Conservation (phyloP, 2,888 invertebrate genomes). For the Oscheius sp. region DNA sequence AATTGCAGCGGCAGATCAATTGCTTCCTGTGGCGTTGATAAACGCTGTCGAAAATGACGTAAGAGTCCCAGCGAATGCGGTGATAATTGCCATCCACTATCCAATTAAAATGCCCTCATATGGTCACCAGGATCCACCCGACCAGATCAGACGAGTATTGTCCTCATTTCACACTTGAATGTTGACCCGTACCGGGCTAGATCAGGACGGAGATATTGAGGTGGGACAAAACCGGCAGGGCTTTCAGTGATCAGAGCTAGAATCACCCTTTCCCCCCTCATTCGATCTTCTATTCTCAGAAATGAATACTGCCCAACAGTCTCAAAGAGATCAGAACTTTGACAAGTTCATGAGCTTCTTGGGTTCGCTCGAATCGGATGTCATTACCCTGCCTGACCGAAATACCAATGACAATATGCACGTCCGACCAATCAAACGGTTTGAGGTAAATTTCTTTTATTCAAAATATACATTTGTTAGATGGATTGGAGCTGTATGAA, state of each 20-base stretch:
- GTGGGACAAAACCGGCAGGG: background rate
- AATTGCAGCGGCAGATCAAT: too few relatives aligned
- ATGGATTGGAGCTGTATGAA: slow-evolving; percentile 29
- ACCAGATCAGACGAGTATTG: too few relatives aligned
- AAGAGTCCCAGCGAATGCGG: too few relatives aligned
- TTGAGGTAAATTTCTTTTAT: background rate
- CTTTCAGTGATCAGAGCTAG: background rate
- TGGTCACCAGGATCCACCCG: too few relatives aligned
- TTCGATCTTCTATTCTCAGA: background rate
- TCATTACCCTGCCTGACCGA: background rate
- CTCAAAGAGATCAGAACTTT: background rate
- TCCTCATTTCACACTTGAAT: too few relatives aligned
- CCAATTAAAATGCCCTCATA: too few relatives aligned
- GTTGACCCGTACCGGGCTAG: background rate
- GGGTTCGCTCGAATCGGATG: slow-evolving; percentile 15
- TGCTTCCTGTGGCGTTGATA: too few relatives aligned
- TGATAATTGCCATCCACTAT: too few relatives aligned
- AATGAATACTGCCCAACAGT: background rate
- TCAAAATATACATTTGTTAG: background rate
- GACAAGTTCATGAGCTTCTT: slow-evolving; percentile 14
- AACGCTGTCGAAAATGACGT: too few relatives aligned
- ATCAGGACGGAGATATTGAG: background rate
- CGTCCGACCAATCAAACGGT: slow-evolving; percentile 9
- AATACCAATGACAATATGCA: slow-evolving; percentile 5
- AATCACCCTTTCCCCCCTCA: background rate